Evolutionary conservation across 2,797 vertebrate genomes (phyloP), one percentile per base, ranked within the genome.

Genomic region (Rhincodon typus): DNA sequence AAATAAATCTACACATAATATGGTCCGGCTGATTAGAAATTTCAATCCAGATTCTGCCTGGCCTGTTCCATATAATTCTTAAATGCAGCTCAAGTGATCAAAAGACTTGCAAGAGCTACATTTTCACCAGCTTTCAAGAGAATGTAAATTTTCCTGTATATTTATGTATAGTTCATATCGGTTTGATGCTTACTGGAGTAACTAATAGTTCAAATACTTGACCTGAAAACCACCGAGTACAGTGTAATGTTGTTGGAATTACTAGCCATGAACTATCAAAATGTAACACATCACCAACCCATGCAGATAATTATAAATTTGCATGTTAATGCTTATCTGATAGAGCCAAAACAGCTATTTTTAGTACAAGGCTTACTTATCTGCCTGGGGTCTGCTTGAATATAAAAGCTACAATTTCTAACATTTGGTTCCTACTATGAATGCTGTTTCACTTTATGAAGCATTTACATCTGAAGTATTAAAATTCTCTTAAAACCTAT

Each of bases 131-230:
- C 79, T 96, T 96, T 67, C 95, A 96, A 96, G 96, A n/a, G 53
- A 90, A 96, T 97, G 96, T 96, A 84, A 90, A 70, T 95, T 95
- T 42, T 96, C 95, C 90, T 95, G 97, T 7, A 1, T 46, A 96
- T 86, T 96, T 96, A 94, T 95, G 96, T 96, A 96, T 96, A 96
- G 97, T 96, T 97, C 96, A 96, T 87, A 72, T 96, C 94, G 96
- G 96, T 91, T 93, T 95, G 96, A 82, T 96, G 77, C 95, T 96
- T 96, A 96, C 95, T 96, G 95, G 96, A 96, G 96, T 96, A 96
- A 96, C 96, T 96, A 96, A 94, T 96, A 96, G 96, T 96, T 97
- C 96, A 96, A 96, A 93, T 42, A 96, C 34, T 96, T 96, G 96
- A 96, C 96, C 96, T 27, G 23, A 96, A 96, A 88, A 93, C 90